phyloP scores from a whole-genome alignment of 2,113 vertebrate genomes.

The Oryzias javanicus region DNA sequence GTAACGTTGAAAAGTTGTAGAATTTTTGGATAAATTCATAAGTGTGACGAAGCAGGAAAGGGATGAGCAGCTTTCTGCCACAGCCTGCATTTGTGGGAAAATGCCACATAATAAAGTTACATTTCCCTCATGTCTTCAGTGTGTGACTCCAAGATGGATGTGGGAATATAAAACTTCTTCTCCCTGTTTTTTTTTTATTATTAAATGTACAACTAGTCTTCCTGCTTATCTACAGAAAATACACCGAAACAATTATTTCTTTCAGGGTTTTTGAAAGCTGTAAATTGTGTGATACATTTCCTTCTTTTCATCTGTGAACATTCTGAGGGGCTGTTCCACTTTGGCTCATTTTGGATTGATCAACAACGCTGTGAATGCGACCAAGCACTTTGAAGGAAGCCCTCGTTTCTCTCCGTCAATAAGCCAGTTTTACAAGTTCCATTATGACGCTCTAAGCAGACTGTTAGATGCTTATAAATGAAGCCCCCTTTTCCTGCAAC shows the following conservation, averaged over 20 bases:
- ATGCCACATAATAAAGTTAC: constrained; percentile 13
- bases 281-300: constrained; percentile 3
- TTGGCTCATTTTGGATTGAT: constrained; percentile 33
- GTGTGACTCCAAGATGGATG: too few relatives aligned
- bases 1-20: neutral
- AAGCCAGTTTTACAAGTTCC: constrained; percentile 30
- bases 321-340: constrained; percentile 16
- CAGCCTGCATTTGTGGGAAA: constrained; percentile 11
- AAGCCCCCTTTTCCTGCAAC: constrained; percentile 4
- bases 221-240: neutral
- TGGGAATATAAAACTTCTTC: neutral
- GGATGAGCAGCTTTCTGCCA: constrained; percentile 8
- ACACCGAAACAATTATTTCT: constrained; percentile 1
- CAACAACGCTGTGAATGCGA: constrained; percentile 30
- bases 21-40: constrained; percentile 20
- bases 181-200: neutral
- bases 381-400: constrained; percentile 19
- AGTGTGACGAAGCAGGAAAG: constrained; percentile 1
- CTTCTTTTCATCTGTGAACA: constrained; percentile 15
- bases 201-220: neutral
- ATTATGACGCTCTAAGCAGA: constrained; percentile 30
- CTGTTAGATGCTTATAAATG: constrained; percentile 39
- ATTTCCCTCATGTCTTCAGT: constrained; percentile 3
- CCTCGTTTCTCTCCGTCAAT: constrained; percentile 22
- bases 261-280: neutral